Evolutionary conservation across 2,888 invertebrate genomes (phyloP), one percentile per base, ranked within the genome.

Genomic region (Hirtodrosophila cameraria): DNA sequence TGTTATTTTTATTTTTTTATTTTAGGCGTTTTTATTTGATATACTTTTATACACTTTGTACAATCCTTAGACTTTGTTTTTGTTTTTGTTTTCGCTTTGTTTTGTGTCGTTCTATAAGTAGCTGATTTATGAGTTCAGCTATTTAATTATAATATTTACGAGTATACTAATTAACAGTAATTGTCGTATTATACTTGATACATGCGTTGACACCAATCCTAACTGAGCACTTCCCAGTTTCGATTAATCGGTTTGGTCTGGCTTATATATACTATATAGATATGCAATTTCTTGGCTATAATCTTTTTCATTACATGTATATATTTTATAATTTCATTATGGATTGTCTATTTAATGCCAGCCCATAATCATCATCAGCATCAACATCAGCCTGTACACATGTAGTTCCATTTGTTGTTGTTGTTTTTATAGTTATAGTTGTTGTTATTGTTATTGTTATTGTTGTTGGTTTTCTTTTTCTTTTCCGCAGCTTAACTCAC

Each of bases 271-370:
- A 33, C 30, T 42, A 12, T 62, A 46, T 27, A 30, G 13, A 2
- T 57, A 30, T 64, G 18, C 43, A 53, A 18, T 58, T 71, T 61
- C 46, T 62, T 62, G 57, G 71, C 59, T 59, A 60, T 81, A 75
- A 78, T 64, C 75, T 77, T 49, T 60, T 54, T 45, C 30, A 49
- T 62, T 62, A 58, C 49, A 33, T 77, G 6, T 8, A 58, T 52
- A 33, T 77, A 2, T 8, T 80, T 67, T 83, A 78, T 78, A 78
- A 84, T 84, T 80, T 84, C 74, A 80, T 81, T 80, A 84, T 80
- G 63, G 81, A 73, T 72, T 80, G 84, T 80, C 75, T 78, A 52
- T 61, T 81, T 84, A 83, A 83, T 83, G 83, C 77, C 75, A 72
- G 79, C 52, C 63, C 79, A 80, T 78, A 84, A 84, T 84, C 64